phyloP scores from a whole-genome alignment of 2,113 vertebrate species.

The Rynchops niger region DNA sequence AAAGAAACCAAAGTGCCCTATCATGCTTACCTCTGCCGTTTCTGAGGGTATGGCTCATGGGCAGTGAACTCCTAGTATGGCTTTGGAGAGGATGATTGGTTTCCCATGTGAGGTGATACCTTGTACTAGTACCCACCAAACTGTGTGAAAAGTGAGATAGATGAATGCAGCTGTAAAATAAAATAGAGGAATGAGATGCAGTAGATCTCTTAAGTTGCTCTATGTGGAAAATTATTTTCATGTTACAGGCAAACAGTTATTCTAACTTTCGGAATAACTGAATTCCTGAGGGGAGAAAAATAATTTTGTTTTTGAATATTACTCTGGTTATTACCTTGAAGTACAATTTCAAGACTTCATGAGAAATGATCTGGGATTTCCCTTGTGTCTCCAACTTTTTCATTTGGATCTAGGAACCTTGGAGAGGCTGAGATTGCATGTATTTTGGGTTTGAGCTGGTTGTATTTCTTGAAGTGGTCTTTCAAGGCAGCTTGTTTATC shows the following conservation, averaged over 20 bases:
- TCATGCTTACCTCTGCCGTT: neutral
- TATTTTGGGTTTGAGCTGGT: neutral
- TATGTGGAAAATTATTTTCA: neutral
- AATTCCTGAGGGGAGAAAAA: fast-evolving
- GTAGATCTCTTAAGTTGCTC: neutral
- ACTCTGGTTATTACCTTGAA: neutral
- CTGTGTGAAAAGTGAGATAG: neutral
- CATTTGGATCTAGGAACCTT: neutral
- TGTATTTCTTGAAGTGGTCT: neutral
- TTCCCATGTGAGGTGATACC: neutral
- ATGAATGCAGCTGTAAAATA: neutral
- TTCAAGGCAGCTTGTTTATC: neutral
- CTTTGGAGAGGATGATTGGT: neutral
- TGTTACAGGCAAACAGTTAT: neutral
- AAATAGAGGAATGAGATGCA: neutral
- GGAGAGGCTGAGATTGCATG: neutral
- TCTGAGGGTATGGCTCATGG: too few species aligned
- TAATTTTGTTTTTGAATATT: neutral
- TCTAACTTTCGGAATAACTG: neutral
- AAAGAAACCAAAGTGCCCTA: neutral
- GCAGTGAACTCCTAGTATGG: neutral
- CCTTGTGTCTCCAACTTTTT: neutral
- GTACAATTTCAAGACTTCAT: neutral
- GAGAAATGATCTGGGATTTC: neutral
- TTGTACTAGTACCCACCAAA: neutral